Evolutionary conservation across 2,888 invertebrate genomes (phyloP), one percentile per base, ranked within the genome.

Genomic region (Helicoverpa assulta): DNA sequence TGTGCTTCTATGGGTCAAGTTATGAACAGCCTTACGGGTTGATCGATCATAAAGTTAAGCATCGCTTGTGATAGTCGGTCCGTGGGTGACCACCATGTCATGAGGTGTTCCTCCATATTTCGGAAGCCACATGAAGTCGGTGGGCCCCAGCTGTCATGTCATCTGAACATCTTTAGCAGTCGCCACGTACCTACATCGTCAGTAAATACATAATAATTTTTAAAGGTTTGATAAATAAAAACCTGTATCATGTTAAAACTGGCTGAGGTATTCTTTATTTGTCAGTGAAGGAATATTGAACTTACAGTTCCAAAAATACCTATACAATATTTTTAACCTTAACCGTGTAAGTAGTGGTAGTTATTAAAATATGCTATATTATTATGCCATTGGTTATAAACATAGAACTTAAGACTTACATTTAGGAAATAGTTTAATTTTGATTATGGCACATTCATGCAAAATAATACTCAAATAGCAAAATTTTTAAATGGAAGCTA

Each of bases 381-480:
- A 57, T 57, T 53, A 69, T 58, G 57, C 76, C 21, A 37, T 7
- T 50, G 10, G 2, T 56, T 52, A 47, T 40, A 5, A 43, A 5
- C 5, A 40, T 50, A 57, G 57, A 57, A 58, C 37, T 70, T 58
- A 70, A 40, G 2, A 14, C 40, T 74, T 52, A 70, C 12, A 40
- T 40, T 40, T 14, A 40, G 14, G 40, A 40, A 40, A 14, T 12
- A 40, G 40, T 47, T 70, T 43, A 43, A 5, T 47, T 37, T 56
- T 57, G 75, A 58, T 76, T 76, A 71, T 71, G 71, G 76, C 76
- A 71, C 76, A 71, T 10, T 43, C 55, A 54, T 47, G 29, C 14
- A 54, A 55, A 54, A 26, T 61, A 8, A 43, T 47, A 43, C 19
- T 50, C 21, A 37, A 19, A 2, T 50, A 10, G 18, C 12, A 16